These are phyloP conservation scores for Nezara viridula DNA, from an alignment of 2,888 invertebrate species.

Conservation along the genomic window DNA sequence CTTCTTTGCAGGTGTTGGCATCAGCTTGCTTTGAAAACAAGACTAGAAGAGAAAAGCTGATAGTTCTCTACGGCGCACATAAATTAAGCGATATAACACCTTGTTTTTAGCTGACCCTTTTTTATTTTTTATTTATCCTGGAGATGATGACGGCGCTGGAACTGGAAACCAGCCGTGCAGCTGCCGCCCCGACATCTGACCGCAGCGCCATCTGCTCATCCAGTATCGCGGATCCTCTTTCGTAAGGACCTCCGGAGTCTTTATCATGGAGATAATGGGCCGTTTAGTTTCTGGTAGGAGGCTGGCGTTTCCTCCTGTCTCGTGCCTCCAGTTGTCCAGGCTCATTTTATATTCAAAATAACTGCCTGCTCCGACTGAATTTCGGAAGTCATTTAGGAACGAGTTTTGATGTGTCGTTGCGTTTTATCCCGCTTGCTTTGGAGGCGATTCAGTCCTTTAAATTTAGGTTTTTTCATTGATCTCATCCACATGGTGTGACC, in stretches of 20 bases:
- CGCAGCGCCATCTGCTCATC: slow-evolving; percentile 47
- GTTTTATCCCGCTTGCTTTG: not conserved
- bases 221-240: slow-evolving; percentile 13
- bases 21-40: not conserved
- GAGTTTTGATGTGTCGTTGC: not conserved
- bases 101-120: not conserved
- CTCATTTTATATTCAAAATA: not conserved
- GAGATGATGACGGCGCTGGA: not conserved
- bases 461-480: not conserved
- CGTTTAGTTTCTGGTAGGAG: not conserved
- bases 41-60: not conserved
- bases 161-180: slow-evolving; percentile 22
- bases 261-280: slow-evolving; percentile 20
- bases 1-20: not conserved
- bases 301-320: not conserved
- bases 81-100: not conserved
- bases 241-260: not conserved
- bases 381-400: not conserved
- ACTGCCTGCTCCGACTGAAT: not conserved
- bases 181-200: not conserved
- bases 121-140: not conserved
- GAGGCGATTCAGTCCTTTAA: not conserved
- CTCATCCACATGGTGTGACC: not conserved
- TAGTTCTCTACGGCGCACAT: not conserved
- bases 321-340: not conserved